Base-by-base conservation (phyloP, 1,140 invertebrate species). In the Drosophila pseudoobscura region DNA sequence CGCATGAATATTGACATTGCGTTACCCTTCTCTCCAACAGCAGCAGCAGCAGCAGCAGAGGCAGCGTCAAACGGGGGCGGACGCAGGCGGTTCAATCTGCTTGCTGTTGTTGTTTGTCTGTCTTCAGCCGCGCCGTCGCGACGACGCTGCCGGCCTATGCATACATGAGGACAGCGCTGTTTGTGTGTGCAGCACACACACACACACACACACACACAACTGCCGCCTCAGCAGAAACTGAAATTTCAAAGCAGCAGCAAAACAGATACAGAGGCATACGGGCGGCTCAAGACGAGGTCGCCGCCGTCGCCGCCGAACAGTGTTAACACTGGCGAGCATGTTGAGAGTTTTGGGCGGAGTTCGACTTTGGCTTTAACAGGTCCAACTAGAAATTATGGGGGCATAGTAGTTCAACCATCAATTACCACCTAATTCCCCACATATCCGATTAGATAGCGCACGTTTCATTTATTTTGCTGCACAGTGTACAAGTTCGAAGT, bases 1-100 rank as follows among this genome's bases (percentile, higher is more conserved):
- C 82, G 82, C 83, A 87, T 88, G 83, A 82, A 88, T 88, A 87
- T 87, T 87, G 82, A 87, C 83, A 87, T 87, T 87, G 82, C 82
- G 69, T 80, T 77, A 75, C 83, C 31, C 17, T 31, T 56, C 63
- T n/a, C 15, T 41, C 24, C 9, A 35, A 35, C 9, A 3, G 31
- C 47, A 52, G 31, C 17, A 17, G 17, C 17, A 17, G 17, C 57
- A 60, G 46, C 64, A 51, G 31, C 29, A 31, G 6, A 31, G 31
- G 31, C 31, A 35, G 9, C 31, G 31, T 35, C 22, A 15, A 29
- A 31, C 50, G 55, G 60, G 47, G 62, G 46, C 55, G 35, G 46
- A 41, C 20, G 44, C 46, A 54, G 57, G 57, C 74, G 43, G 69
- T 78, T 78, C 66, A 75, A 75, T 75, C 71, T 78, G 75, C 58